These are phyloP conservation scores for Atta texana DNA, from an alignment of 1,140 invertebrate species.

Conservation along the genomic window DNA sequence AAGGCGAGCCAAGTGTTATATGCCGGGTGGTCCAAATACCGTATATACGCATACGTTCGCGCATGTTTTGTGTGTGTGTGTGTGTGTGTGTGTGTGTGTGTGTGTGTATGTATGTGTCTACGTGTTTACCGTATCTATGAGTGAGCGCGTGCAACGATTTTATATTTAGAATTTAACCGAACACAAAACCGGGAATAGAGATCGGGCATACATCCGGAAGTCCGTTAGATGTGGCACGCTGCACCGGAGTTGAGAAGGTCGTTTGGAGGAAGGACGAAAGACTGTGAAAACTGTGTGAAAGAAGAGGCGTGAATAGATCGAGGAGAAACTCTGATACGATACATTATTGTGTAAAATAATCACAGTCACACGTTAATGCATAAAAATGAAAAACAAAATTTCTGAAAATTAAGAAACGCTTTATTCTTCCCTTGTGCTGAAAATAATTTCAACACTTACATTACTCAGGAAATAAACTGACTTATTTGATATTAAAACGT, in stretches of 20 bases:
- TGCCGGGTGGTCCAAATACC: background rate
- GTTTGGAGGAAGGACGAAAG: background rate
- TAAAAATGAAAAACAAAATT: background rate
- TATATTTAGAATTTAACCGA: slow-evolving; percentile 70
- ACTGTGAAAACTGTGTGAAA: background rate
- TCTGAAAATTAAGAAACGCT: background rate
- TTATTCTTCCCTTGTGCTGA: background rate
- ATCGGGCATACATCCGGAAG: slow-evolving; percentile 67
- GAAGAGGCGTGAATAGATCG: background rate
- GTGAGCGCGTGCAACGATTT: slow-evolving; percentile 27
- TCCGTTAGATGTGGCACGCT: background rate
- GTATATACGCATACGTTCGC: no score
- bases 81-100: no score
- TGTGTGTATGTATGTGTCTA: no score
- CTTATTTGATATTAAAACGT: no score
- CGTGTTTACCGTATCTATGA: no score
- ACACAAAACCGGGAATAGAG: slow-evolving; percentile 67
- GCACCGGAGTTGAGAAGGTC: background rate
- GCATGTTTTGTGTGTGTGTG: no score
- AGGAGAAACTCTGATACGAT: background rate
- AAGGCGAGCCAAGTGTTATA: slow-evolving; percentile 20
- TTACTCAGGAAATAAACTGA: no score
- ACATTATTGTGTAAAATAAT: no score
- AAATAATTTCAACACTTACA: background rate
- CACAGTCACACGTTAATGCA: background rate